Evolutionary conservation across 2,888 invertebrate species (phyloP), one percentile per base, ranked within the genome.

Genomic region (Agriopis marginaria): DNA sequence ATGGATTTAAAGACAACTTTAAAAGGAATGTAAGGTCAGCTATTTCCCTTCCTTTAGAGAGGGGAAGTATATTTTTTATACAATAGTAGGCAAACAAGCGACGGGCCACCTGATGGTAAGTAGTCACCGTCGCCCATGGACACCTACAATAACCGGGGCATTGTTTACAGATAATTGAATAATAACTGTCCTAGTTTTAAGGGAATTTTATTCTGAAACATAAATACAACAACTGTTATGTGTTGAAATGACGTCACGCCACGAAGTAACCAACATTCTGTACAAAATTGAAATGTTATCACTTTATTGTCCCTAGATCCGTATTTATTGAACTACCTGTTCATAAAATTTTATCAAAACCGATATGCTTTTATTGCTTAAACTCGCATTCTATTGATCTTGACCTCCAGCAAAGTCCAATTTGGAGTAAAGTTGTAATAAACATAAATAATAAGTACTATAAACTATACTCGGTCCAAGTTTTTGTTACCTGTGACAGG

Each of bases 291-390:
- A 12, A 17, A n/a, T 45, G 49, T 60, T 50, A 60, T 60, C 49
- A 50, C 49, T 47, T 60, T 49, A 49, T 60, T 32, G 49, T 49
- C 32, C 9, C 3, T 47, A 56, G 56, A 44, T 47, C 49, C 32
- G 12, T 32, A 59, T 47, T 45, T 60, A 62, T 50, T 14, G 50
- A 49, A 53, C 53, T 62, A 44, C 62, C n/a, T 11, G 53, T 62
- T 54, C 14, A 64, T 56, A 56, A 64, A 64, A 9, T 6, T 7
- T 64, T 64, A 64, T 64, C 56, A 50, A 17, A 47, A 55, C 9
- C n/a, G 40, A 56, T 64, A 64, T 17, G 8, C 7, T 42, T 63
- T 56, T 64, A 62, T 62, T 62, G 44, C 62, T 51, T 0, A 32
- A 14, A 39, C 47, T 58, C 49, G 47, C 2, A 0, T 51, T 62